A percentile compares a stretch with the other conserved stretches of the same genome.
Conservation (phyloP, 2,797 vertebrate genomes). For the Acropternis orthonyx region DNA sequence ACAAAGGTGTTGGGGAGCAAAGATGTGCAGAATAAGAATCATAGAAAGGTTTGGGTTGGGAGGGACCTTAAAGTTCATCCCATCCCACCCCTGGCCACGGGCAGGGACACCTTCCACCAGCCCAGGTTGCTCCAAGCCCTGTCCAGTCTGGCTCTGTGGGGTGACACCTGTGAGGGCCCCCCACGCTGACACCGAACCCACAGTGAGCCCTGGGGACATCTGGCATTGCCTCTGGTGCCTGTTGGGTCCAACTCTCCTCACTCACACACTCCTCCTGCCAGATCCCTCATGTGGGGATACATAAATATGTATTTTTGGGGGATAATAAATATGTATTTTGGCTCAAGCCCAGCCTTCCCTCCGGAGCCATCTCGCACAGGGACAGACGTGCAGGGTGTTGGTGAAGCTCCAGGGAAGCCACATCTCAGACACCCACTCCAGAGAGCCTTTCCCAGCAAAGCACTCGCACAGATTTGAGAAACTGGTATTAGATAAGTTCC, state of each 20-base stretch:
- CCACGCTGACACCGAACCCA: fast-evolving
- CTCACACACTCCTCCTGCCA: fast-evolving
- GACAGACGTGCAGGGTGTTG: fast-evolving
- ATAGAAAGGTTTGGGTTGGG: not conserved
- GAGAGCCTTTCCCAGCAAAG: not conserved
- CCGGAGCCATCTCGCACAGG: fast-evolving
- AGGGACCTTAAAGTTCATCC: not conserved
- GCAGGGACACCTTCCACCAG: not conserved
- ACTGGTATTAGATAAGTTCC: not conserved
- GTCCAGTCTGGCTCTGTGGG: not conserved
- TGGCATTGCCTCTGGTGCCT: fast-evolving
- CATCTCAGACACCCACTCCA: not conserved
- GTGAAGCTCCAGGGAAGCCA: fast-evolving
- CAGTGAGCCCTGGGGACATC: fast-evolving
- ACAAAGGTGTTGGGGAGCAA: not conserved
- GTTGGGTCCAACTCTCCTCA: fast-evolving
- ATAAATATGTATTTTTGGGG: fast-evolving
- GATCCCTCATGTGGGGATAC: fast-evolving
- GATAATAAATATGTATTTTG: fast-evolving
- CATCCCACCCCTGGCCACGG: not conserved
- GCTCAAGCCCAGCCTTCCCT: not conserved
- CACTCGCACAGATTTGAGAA: fast-evolving
- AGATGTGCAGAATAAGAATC: not conserved
- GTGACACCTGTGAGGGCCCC: fast-evolving
- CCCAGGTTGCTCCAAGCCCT: not conserved